These are phyloP conservation scores for Neomicropteryx cornuta DNA, from an alignment of 1,140 invertebrate species.

Conservation along the genomic window DNA sequence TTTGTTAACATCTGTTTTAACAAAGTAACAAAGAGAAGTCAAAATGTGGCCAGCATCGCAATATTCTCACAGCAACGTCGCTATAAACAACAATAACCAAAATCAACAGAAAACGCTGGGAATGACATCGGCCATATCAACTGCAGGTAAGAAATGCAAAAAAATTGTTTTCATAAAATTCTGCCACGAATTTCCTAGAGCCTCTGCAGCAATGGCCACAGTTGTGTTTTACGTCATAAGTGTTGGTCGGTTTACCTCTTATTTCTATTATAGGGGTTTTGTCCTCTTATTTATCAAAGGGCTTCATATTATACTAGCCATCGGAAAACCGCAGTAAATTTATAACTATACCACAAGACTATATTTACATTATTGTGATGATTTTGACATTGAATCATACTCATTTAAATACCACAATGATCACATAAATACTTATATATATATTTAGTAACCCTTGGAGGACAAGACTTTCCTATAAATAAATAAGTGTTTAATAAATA, in stretches of 20 bases:
- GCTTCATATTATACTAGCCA: not conserved
- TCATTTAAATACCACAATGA: no score
- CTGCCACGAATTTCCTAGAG: no score
- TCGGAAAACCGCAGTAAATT: not conserved
- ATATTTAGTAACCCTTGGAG: no score
- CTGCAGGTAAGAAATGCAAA: constrained; percentile 42
- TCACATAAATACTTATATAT: no score
- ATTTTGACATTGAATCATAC: no score
- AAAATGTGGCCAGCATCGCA: constrained; percentile 37
- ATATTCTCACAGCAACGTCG: constrained; percentile 30
- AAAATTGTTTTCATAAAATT: no score
- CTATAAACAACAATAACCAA: constrained; percentile 29
- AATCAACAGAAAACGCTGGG: constrained; percentile 51
- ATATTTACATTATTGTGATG: no score
- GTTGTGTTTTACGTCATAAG: not conserved
- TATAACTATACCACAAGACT: no score
- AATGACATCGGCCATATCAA: constrained; percentile 89
- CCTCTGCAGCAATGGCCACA: no score
- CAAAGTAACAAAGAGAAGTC: not conserved
- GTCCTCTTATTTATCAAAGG: not conserved
- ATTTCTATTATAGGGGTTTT: constrained; percentile 1
- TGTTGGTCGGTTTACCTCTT: not conserved
- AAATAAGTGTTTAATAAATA: no score
- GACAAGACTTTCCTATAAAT: no score
- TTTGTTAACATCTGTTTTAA: no score